Evolutionary conservation across 1,140 invertebrate species (phyloP), one percentile per base, ranked within the genome.

Genomic region (Drosophila burlai): DNA sequence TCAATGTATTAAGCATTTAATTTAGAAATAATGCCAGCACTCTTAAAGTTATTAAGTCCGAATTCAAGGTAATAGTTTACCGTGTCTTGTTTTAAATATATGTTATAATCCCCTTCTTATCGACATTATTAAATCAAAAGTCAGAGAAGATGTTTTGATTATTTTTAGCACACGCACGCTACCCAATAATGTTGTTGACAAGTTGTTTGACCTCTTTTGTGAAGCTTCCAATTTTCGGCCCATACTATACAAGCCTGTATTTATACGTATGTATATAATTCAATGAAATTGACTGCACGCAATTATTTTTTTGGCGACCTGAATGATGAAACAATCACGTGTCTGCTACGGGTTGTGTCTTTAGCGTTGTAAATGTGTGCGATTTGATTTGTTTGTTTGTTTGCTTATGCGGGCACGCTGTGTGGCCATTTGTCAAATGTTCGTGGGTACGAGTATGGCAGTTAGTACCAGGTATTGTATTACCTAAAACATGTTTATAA

Each of bases 311-410:
- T 55, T 69, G 52, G 46, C 75, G 58, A 58, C 58, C 76, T 45
- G 43, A 79, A 73, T 73, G 60, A 69, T 75, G 68, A 78, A 85
- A 63, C 52, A 50, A 78, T 78, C 74, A 76, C 73, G 74, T 76
- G 74, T 76, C 54, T n/a, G 46, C 40, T 31, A 10, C 11, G 50
- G 11, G 50, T 21, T 18, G 43, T 65, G 42, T 76, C 52, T 76
- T 50, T 38, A 34, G 18, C 29, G 13, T 18, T 40, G 38, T 47
- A 36, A 26, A 69, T 24, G 67, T 72, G 24, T 68, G 58, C 29
- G 60, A 38, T 75, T 76, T 64, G 50, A 45, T 76, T 76, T 67
- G 73, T 54, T 76, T 54, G 60, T 65, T 76, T 50, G 62, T 46
- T 76, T 54, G 60, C 38, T 75, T 50, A 46, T 42, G 50, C 57